A percentile compares a stretch with the other conserved stretches of the same genome.
These are phyloP conservation scores for Coleophora deauratella DNA, from an alignment of 2,888 invertebrate genomes.

Conservation along the genomic window DNA sequence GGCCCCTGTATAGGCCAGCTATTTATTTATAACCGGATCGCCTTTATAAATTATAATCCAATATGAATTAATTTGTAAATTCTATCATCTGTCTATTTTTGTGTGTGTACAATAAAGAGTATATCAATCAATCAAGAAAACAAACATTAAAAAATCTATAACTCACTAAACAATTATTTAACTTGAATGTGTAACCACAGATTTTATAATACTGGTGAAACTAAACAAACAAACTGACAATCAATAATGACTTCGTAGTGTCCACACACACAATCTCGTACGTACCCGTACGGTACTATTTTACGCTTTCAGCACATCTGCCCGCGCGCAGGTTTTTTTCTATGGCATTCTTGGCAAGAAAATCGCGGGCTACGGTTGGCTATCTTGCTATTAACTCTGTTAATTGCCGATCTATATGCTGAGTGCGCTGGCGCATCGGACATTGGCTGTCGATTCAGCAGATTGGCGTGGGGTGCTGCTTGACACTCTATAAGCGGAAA, in stretches of 20 bases:
- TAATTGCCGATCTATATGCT: conserved; percentile 56
- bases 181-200: too few relatives aligned
- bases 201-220: too few relatives aligned
- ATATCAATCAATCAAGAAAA: too few relatives aligned
- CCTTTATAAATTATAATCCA: too few relatives aligned
- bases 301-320: conserved; percentile 59
- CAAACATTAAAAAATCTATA: too few relatives aligned
- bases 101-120: too few relatives aligned
- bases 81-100: too few relatives aligned
- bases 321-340: conserved; percentile 46
- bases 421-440: conserved; percentile 21
- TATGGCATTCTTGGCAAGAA: conserved; percentile 59
- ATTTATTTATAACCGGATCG: too few relatives aligned
- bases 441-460: conserved; percentile 27
- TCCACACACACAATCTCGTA: conserved; percentile 7
- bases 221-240: conserved; percentile 1
- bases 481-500: too few relatives aligned
- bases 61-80: too few relatives aligned
- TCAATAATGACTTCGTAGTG: neutral
- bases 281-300: conserved; percentile 25
- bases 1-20: too few relatives aligned
- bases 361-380: conserved; percentile 25
- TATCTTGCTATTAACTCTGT: conserved; percentile 47
- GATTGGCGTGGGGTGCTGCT: too few relatives aligned
- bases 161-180: conserved; percentile 2